phyloP scores from a whole-genome alignment of 1,140 invertebrate genomes.

The Heliconius hermathena region DNA sequence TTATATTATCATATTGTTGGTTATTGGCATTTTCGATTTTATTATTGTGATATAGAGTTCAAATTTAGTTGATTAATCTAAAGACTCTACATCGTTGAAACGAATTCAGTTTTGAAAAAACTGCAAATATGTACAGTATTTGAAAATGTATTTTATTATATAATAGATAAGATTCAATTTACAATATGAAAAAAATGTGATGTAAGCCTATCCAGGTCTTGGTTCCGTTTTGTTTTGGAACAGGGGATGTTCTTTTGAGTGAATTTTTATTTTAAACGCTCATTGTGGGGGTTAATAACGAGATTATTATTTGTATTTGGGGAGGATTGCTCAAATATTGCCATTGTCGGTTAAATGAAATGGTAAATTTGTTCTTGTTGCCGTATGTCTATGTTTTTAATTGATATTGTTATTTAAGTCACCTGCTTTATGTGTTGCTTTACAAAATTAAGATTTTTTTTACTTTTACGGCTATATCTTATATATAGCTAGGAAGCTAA shows the following conservation, averaged over 20 bases:
- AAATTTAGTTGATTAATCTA: neutral
- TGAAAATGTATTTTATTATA: neutral
- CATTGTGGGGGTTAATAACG: slow-evolving; percentile 70
- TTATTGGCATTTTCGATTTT: slow-evolving; percentile 11
- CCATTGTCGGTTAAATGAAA: slow-evolving; percentile 63
- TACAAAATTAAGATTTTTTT: neutral
- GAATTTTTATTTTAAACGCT: slow-evolving; percentile 66
- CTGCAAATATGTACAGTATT: neutral
- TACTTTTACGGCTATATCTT: too few species aligned
- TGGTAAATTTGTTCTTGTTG: slow-evolving; percentile 46
- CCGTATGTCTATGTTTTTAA: slow-evolving; percentile 31
- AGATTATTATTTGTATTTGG: slow-evolving; percentile 67
- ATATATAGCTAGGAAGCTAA: too few species aligned
- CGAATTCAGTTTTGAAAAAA: neutral
- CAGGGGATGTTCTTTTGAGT: slow-evolving; percentile 61
- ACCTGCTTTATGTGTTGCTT: neutral
- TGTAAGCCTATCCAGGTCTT: slow-evolving; percentile 21
- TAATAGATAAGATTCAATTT: slow-evolving; percentile 8
- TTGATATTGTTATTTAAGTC: neutral
- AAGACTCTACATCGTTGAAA: neutral
- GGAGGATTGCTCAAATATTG: slow-evolving; percentile 71
- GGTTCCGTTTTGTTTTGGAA: slow-evolving; percentile 48
- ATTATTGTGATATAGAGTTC: neutral
- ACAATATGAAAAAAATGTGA: neutral
- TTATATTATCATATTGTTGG: neutral